phyloP scores from a whole-genome alignment of 2,113 vertebrate species.

The Oplegnathus fasciatus region DNA sequence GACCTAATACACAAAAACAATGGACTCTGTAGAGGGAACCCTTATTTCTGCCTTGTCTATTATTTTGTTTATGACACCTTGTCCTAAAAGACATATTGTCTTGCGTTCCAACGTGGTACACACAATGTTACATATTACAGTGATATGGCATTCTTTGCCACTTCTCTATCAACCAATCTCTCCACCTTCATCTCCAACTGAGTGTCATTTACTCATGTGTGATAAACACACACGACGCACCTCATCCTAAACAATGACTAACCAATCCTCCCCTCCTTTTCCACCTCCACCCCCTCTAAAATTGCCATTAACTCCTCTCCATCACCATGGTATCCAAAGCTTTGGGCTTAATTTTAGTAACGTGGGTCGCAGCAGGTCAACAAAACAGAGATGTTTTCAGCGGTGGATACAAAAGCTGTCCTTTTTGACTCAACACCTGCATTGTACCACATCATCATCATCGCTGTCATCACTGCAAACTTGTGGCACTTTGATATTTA shows the following conservation, averaged over 20 bases:
- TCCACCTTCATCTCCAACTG: constrained; percentile 3
- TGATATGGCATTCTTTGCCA: neutral
- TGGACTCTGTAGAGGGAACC: neutral
- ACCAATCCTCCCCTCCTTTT: constrained; percentile 29
- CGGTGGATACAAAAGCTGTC: constrained; percentile 12
- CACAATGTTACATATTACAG: no score
- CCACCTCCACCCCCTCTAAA: constrained; percentile 31
- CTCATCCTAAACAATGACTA: constrained; percentile 48
- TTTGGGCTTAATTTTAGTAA: constrained; percentile 40
- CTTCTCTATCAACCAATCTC: neutral
- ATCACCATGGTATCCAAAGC: constrained; percentile 57
- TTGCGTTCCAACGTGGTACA: no score
- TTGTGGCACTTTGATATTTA: constrained; percentile 30
- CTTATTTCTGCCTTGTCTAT: neutral
- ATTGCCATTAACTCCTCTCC: constrained; percentile 57
- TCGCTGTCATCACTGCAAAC: neutral
- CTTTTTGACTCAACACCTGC: constrained; percentile 20
- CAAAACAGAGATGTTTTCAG: constrained; percentile 53
- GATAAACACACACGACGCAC: constrained; percentile 6
- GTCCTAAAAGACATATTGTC: no score
- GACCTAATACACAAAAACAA: constrained; percentile 1
- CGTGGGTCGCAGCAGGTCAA: constrained; percentile 42
- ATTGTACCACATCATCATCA: constrained; percentile 11
- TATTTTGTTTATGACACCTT: no score
- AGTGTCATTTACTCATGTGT: constrained; percentile 3